These are phyloP conservation scores for Argopecten irradians DNA, from an alignment of 1,140 invertebrate genomes.

Conservation along the genomic window DNA sequence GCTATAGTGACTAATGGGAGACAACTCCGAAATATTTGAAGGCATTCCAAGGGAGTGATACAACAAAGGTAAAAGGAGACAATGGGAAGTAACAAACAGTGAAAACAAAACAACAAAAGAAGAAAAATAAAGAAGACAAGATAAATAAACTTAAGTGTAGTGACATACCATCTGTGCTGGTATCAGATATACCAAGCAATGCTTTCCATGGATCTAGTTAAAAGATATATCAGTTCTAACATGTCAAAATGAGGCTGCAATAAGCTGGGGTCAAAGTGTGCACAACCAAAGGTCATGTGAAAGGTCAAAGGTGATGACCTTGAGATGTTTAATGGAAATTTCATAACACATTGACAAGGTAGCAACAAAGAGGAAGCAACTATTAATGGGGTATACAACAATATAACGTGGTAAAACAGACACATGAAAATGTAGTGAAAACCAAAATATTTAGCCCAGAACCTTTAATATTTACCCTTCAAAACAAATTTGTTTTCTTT, in stretches of 20 bases:
- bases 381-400: background rate
- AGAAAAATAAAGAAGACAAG: slow-evolving; percentile 34
- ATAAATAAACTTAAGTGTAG: slow-evolving; percentile 25
- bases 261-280: background rate
- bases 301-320: background rate
- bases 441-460: background rate
- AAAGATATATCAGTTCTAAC: slow-evolving; percentile 30
- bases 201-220: slow-evolving; percentile 57
- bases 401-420: background rate
- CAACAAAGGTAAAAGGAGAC: background rate
- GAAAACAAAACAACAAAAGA: slow-evolving; percentile 28
- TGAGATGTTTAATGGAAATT: background rate
- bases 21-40: background rate
- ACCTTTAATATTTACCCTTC: no score
- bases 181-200: slow-evolving; percentile 51
- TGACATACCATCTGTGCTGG: slow-evolving; percentile 43
- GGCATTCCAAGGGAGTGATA: background rate
- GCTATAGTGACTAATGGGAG: background rate
- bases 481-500: no score
- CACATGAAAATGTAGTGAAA: background rate
- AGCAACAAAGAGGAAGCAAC: background rate
- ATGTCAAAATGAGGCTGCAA: background rate
- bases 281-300: slow-evolving; percentile 6
- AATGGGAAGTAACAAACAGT: slow-evolving; percentile 19
- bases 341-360: background rate